Evolutionary conservation across 2,113 vertebrate genomes (phyloP).

Genomic region (Corvus moneduloides): DNA sequence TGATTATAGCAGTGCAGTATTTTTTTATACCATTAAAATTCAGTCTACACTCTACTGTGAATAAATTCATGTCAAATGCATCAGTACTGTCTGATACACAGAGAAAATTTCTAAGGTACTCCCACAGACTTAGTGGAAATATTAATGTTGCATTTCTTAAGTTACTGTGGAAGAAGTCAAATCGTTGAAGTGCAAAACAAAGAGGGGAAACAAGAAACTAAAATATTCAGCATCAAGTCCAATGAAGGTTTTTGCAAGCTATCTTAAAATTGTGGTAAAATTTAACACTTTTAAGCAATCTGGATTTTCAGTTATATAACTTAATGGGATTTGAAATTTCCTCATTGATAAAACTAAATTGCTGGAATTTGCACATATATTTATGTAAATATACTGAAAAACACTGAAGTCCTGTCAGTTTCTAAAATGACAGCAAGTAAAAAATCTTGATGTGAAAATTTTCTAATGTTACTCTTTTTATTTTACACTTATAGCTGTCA

Average conservation of each 20-base stretch:
- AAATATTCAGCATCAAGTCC: not conserved
- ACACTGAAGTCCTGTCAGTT: not conserved
- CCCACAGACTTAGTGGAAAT: not conserved
- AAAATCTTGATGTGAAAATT: not conserved
- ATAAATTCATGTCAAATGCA: not conserved
- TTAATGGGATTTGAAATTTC: not conserved
- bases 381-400: not conserved
- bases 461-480: not conserved
- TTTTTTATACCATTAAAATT: not conserved
- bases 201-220: not conserved
- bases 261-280: not conserved
- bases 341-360: not conserved
- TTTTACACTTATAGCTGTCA: not conserved
- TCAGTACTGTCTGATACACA: not conserved
- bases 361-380: not conserved
- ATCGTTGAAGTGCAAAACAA: not conserved
- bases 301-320: not conserved
- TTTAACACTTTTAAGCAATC: not conserved
- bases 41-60: not conserved
- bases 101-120: not conserved
- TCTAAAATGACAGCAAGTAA: not conserved
- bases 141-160: not conserved
- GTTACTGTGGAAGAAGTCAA: not conserved
- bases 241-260: not conserved
- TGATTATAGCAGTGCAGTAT: not conserved